Evolutionary conservation across 2,888 invertebrate species (phyloP), one percentile per base, ranked within the genome.

Genomic region (Tiliacea citrago): DNA sequence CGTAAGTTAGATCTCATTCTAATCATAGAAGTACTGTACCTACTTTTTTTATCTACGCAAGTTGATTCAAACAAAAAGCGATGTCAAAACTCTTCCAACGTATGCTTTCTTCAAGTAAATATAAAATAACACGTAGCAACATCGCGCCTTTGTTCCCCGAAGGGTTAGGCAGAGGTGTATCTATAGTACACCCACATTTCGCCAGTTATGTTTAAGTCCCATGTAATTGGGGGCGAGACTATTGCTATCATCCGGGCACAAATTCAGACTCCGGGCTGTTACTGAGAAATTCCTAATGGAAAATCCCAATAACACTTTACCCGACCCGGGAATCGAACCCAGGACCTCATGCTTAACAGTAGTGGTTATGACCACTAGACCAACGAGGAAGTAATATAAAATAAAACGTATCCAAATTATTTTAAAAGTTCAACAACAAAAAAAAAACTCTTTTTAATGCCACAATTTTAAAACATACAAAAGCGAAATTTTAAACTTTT

Each of bases 401-500:
- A 55, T 70, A 45, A 57, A 77, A 51, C 13, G 21, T 49, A 13
- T n/a, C 8, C 16, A 16, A n/a, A 45, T 61, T 60, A 45, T 68
- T 82, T 55, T n/a, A 45, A 67, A 82, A 73, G 2, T 21, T n/a
- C 2, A n/a, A 51, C 6, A 58, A 66, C 47, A 21, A 1, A 57
- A 73, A 68, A 63, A 16, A 77, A 73, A 29, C 18, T 35, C 12
- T 29, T 51, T 68, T 71, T 58, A 66, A 35, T 21, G 62, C 57
- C 45, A 55, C 45, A 35, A 29, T 72, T 69, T 77, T 66, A 47
- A 57, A 66, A 73, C 24, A 65, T 67, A 81, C 70, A 77, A 77
- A 68, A 77, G 60, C 24, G 55, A 60, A 76, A 72, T 75, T 85
- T 66, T n/a, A 68, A 74, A 81, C 63, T 82, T 78, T 77, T 68